Evolutionary conservation across 2,797 vertebrate species (phyloP).

Genomic region (Sarcophilus harrisii): DNA sequence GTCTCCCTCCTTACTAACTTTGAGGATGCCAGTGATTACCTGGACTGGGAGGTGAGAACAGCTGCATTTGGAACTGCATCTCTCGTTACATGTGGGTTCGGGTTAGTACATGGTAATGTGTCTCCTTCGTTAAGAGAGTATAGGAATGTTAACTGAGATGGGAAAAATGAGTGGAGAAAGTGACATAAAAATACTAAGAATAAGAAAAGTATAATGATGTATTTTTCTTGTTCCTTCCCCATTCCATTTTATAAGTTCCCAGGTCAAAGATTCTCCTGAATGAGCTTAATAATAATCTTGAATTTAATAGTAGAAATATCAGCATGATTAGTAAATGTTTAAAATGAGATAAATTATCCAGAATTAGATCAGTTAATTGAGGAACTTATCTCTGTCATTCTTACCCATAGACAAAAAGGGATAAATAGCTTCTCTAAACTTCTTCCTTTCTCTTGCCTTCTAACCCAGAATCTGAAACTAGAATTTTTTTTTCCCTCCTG

Average conservation of each 20-base stretch:
- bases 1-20: constrained; percentile 92
- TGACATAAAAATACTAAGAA: constrained; percentile 13
- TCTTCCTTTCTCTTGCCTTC: not conserved
- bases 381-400: constrained; percentile 6
- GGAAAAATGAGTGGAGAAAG: constrained; percentile 54
- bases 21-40: constrained; percentile 91
- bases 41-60: constrained; percentile 93
- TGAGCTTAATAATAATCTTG: constrained; percentile 13
- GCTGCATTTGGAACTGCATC: constrained; percentile 87
- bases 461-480: constrained; percentile 6
- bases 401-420: not conserved
- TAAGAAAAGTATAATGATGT: not conserved
- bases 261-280: constrained; percentile 18
- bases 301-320: constrained; percentile 24
- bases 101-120: constrained; percentile 87
- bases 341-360: constrained; percentile 17
- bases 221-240: not conserved
- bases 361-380: constrained; percentile 6
- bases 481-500: constrained; percentile 8
- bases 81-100: constrained; percentile 86
- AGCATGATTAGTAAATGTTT: constrained; percentile 31
- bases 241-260: not conserved
- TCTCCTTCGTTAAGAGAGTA: constrained; percentile 82
- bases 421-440: not conserved
- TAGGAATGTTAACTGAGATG: constrained; percentile 55